Conservation (phyloP, 2,797 vertebrate genomes). For the Chromobotia macracanthus region DNA sequence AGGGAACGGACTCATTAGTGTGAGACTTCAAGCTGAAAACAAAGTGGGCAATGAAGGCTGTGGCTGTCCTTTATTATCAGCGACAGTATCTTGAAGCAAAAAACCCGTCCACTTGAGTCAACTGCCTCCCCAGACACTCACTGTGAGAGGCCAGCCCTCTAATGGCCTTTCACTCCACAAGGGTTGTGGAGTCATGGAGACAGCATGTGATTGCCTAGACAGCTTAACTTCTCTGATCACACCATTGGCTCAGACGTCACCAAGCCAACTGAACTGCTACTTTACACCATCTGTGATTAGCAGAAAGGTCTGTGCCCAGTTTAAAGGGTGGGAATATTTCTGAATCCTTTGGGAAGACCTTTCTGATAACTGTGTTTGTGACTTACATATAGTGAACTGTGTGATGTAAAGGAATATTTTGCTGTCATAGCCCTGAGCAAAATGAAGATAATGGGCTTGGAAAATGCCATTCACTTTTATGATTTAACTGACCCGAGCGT, state of each 20-base stretch:
- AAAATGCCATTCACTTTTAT: constrained; percentile 53
- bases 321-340: constrained; percentile 1
- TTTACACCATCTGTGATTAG: constrained; percentile 33
- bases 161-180: constrained; percentile 63
- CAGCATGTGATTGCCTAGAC: constrained; percentile 24
- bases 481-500: constrained; percentile 30
- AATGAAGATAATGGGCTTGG: constrained; percentile 36
- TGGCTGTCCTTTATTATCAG: constrained; percentile 16
- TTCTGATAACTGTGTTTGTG: constrained; percentile 14
- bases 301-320: constrained; percentile 1
- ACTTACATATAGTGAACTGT: background rate
- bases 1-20: background rate
- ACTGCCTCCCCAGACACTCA: constrained; percentile 17
- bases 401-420: background rate
- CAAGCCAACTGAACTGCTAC: constrained; percentile 14
- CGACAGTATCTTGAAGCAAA: background rate
- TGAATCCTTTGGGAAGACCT: background rate
- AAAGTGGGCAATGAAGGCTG: background rate
- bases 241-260: constrained; percentile 10
- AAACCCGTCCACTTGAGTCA: constrained; percentile 18
- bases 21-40: constrained; percentile 6
- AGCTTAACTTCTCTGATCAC: constrained; percentile 41
- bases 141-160: constrained; percentile 36
- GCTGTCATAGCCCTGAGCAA: background rate
- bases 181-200: constrained; percentile 24